Conservation (phyloP, 2,113 vertebrate species). For the Onychorhynchus coronatus region DNA sequence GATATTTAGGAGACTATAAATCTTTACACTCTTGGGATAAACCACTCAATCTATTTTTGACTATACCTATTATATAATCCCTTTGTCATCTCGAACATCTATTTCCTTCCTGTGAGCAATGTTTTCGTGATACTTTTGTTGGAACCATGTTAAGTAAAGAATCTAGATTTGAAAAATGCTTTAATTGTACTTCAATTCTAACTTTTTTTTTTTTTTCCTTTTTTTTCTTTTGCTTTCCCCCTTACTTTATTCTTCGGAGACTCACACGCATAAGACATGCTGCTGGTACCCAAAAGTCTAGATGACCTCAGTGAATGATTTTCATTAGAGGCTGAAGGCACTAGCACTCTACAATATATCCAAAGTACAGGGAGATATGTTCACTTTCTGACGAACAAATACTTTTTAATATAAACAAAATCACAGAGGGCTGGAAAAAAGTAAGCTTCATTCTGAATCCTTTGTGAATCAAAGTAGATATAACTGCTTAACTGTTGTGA, state of each 20-base stretch:
- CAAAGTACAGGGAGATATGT: neutral
- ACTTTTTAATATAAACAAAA: neutral
- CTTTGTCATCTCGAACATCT: neutral
- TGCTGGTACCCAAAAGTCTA: neutral
- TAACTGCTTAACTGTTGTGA: neutral
- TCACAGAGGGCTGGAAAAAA: neutral
- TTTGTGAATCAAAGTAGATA: neutral
- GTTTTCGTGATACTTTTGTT: neutral
- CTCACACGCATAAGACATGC: neutral
- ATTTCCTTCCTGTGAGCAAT: neutral
- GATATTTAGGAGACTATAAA: slow-evolving; percentile 40
- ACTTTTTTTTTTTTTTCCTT: neutral
- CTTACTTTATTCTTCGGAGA: neutral
- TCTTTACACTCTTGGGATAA: neutral
- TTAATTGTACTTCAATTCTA: neutral
- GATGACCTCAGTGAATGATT: neutral
- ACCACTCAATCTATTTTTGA: neutral
- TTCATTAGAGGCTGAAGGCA: too few species aligned
- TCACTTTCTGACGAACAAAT: neutral
- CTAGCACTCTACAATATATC: neutral
- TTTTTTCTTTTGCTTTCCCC: neutral
- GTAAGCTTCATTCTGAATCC: neutral
- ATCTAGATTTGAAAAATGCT: neutral
- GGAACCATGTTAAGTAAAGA: neutral
- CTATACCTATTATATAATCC: neutral